Conservation (phyloP, 2,888 invertebrate genomes). For the Caenorhabditis afra region DNA sequence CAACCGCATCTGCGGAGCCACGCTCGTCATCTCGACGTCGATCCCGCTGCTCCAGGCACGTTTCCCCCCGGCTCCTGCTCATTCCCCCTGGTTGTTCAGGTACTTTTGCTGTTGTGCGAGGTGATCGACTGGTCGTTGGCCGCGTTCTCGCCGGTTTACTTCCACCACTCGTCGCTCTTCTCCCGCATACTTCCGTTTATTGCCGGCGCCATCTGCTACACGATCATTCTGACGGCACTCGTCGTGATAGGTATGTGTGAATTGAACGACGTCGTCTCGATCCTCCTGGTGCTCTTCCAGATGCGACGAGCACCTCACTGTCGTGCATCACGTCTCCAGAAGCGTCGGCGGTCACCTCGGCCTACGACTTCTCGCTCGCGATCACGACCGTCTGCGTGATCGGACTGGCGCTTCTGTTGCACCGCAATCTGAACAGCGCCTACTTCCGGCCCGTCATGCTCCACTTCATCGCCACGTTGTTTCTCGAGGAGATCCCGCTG, state of each 20-base stretch:
- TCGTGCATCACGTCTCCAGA: slow-evolving; percentile 61
- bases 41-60: slow-evolving; percentile 66
- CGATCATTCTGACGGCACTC: slow-evolving; percentile 59
- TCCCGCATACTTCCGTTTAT: slow-evolving; percentile 66
- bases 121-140: slow-evolving; percentile 69
- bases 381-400: slow-evolving; percentile 62
- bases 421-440: slow-evolving; percentile 57
- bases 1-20: slow-evolving; percentile 60
- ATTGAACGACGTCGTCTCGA: too few relatives aligned
- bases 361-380: slow-evolving; percentile 63
- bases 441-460: slow-evolving; percentile 66
- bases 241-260: slow-evolving; percentile 55
- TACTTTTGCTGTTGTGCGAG: slow-evolving; percentile 65
- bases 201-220: slow-evolving; percentile 61
- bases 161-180: slow-evolving; percentile 62
- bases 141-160: slow-evolving; percentile 68
- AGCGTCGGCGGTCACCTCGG: slow-evolving; percentile 59
- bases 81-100: slow-evolving; percentile 35
- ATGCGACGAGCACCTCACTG: slow-evolving; percentile 40
- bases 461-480: slow-evolving; percentile 63
- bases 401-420: slow-evolving; percentile 59
- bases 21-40: slow-evolving; percentile 62
- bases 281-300: too few relatives aligned
- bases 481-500: slow-evolving; percentile 62
- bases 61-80: neutral